A percentile compares a stretch with the other conserved stretches of the same genome.
Evolutionary conservation across 2,888 invertebrate genomes (phyloP).

Genomic region (Temnothorax ravouxi): DNA sequence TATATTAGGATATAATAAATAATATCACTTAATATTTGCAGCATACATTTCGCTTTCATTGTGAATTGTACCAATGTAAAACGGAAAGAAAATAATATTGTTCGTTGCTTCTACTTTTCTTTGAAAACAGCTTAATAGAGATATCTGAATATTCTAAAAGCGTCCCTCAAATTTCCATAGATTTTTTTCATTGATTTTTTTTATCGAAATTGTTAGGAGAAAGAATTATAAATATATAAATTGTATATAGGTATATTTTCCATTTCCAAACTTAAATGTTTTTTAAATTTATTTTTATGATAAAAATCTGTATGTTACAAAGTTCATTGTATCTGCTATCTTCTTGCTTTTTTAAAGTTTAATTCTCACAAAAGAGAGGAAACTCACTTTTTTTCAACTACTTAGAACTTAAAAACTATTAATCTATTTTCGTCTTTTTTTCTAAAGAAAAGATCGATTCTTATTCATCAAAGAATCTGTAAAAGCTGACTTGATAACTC

Average conservation of each 20-base stretch:
- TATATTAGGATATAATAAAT: background rate
- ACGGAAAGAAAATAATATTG: background rate
- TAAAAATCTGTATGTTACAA: background rate
- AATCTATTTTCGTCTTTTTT: background rate
- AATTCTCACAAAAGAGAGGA: background rate
- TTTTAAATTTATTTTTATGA: background rate
- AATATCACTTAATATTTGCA: background rate
- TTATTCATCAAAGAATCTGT: background rate
- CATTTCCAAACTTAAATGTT: background rate
- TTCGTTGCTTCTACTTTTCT: background rate
- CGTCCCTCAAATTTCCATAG: background rate
- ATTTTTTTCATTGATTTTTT: background rate
- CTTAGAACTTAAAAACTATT: conserved; percentile 9
- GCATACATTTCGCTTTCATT: background rate
- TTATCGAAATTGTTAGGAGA: background rate
- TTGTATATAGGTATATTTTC: background rate
- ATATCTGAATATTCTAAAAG: background rate
- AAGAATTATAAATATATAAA: background rate
- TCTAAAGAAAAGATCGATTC: conserved; percentile 1
- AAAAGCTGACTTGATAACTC: conserved; percentile 3
- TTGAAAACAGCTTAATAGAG: background rate
- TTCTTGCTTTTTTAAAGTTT: background rate
- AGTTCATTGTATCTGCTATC: background rate
- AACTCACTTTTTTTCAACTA: conserved; percentile 9
- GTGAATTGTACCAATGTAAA: background rate